Conservation (phyloP, 2,797 vertebrate genomes). For the Mormyrops attenuatus region DNA sequence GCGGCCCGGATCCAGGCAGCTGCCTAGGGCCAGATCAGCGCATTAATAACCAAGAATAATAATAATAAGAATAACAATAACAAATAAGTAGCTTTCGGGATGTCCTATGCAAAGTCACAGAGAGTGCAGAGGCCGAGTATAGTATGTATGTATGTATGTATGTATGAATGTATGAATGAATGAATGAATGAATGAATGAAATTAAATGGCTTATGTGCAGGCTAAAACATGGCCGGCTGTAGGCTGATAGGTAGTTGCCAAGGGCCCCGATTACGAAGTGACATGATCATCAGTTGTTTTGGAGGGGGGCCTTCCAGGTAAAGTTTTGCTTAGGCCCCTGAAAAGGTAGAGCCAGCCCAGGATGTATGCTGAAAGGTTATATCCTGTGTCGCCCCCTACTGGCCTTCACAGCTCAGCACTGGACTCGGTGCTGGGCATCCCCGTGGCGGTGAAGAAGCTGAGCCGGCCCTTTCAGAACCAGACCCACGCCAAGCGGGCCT, state of each 20-base stretch:
- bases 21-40: no score
- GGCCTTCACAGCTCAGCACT: slow-evolving; percentile 75
- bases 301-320: not conserved
- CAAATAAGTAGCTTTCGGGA: not conserved
- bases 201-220: not conserved
- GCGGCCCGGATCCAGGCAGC: no score
- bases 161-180: no score
- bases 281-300: not conserved
- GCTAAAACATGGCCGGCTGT: not conserved
- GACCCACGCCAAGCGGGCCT: slow-evolving; percentile 92
- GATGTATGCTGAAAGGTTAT: not conserved
- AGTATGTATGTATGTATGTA: no score
- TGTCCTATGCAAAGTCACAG: not conserved
- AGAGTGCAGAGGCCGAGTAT: not conserved
- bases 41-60: no score
- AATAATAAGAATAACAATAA: not conserved
- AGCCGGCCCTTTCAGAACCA: slow-evolving; percentile 96
- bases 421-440: slow-evolving; percentile 84
- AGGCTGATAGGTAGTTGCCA: not conserved
- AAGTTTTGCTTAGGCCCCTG: not conserved
- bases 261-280: not conserved
- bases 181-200: not conserved
- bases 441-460: slow-evolving; percentile 94
- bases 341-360: not conserved
- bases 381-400: not conserved